phyloP scores from a whole-genome alignment of 2,888 invertebrate species.

The Poecilus cupreus region DNA sequence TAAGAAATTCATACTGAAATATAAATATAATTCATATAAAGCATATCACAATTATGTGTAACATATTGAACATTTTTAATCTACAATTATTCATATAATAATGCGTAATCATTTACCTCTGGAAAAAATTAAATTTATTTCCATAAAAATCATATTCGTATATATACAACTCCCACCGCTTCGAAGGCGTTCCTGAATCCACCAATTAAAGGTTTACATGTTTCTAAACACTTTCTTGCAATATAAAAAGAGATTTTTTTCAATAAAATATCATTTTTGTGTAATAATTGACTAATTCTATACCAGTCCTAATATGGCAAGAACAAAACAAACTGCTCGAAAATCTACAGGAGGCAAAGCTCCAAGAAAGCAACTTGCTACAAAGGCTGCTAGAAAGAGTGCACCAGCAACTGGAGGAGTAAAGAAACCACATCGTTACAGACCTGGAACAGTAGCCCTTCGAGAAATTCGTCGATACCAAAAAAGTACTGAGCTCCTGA shows the following conservation, averaged over 20 bases:
- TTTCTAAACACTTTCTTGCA: neutral
- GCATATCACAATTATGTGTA: no score
- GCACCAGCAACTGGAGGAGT: conserved; percentile 84
- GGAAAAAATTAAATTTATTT: neutral
- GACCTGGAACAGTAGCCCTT: conserved; percentile 80
- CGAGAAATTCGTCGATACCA: conserved; percentile 84
- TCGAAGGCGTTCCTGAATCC: neutral
- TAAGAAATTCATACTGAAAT: no score
- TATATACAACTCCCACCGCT: neutral
- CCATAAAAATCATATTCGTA: no score
- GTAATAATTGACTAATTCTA: neutral
- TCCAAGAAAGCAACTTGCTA: conserved; percentile 82
- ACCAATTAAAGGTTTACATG: conserved; percentile 6
- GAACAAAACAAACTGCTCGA: conserved; percentile 75
- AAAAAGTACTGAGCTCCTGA: conserved; percentile 83
- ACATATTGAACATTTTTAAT: no score
- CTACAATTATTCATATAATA: no score
- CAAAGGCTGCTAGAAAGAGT: conserved; percentile 83
- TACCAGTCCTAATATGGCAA: conserved; percentile 26
- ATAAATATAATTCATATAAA: no score
- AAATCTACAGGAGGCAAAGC: conserved; percentile 86
- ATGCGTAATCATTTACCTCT: no score
- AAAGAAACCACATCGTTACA: conserved; percentile 83
- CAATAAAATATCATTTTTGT: neutral
- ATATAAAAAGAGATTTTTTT: neutral